Evolutionary conservation across 2,797 vertebrate species (phyloP), one percentile per base, ranked within the genome.

Genomic region (Microctenopoma stevenorrisi): DNA sequence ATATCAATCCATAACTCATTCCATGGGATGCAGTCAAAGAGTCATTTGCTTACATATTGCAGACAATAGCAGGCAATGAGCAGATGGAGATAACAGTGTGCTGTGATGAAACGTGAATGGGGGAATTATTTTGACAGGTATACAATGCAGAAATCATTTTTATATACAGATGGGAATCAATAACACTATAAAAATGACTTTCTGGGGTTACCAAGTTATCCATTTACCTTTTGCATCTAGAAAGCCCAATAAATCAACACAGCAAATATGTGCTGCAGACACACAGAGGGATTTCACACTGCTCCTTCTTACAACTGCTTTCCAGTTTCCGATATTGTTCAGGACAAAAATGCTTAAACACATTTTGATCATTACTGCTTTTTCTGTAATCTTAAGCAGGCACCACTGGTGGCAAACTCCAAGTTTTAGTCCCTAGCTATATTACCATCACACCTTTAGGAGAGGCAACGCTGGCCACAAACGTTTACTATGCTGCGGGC

Each of bases 1-100:
- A 72, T 82, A 88, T 55, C 57, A 78, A 88, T 89, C 81, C 75
- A 89, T 88, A 83, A 58, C 74, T 83, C 71, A 80, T 87, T 79
- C 59, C 67, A 50, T 16, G 69, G 59, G 64, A 68, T 47, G 72
- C 6, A 37, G 43, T 5, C 8, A 16, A 72, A 18, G 40, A 37
- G 52, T 71, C 57, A 86, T 83, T 65, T 73, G 68, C 44, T 69
- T 10, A 28, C 38, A 74, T 25, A 16, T n/a, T 11, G 33, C 49
- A 54, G 40, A 74, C 57, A 63, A 47, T 12, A 35, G 43, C 18
- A 46, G 51, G 60, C 38, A 58, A 59, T 49, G 47, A 75, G 68
- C 53, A 54, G 43, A 64, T 37, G 18, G 62, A 79, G 44, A 28
- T 48, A 38, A 44, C 30, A 40, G 57, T 44, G 22, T 2, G 65